phyloP scores from a whole-genome alignment of 2,797 vertebrate genomes.

The Gymnoscopelus microlampas region DNA sequence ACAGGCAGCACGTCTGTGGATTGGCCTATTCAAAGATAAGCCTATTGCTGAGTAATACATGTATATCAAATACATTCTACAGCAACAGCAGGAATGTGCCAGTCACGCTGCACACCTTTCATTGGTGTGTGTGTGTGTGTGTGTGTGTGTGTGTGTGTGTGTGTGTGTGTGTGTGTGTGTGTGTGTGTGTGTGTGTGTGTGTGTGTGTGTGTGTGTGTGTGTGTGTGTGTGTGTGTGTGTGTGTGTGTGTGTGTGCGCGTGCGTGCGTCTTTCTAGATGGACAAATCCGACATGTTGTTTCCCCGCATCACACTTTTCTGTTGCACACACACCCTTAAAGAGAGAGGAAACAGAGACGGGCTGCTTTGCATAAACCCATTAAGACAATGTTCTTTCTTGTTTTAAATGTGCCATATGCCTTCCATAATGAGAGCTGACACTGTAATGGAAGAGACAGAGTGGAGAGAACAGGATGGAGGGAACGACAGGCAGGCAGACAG shows the following conservation, averaged over 20 bases:
- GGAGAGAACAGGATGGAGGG: conserved; percentile 27
- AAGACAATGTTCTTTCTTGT: conserved; percentile 45
- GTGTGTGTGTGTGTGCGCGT: neutral
- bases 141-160: too few species aligned
- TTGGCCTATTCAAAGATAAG: too few species aligned
- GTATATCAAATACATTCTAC: too few species aligned
- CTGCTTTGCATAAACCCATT: conserved; percentile 51
- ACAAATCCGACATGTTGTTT: conserved; percentile 35
- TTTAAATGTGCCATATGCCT: conserved; percentile 59
- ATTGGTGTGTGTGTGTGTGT: too few species aligned
- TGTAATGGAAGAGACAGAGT: conserved; percentile 54
- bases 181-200: too few species aligned
- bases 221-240: too few species aligned
- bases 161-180: too few species aligned
- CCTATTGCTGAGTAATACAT: too few species aligned
- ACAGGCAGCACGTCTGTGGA: too few species aligned
- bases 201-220: too few species aligned
- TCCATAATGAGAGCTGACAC: conserved; percentile 71
- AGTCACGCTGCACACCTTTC: too few species aligned
- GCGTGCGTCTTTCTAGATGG: conserved; percentile 23
- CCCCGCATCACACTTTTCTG: conserved; percentile 8
- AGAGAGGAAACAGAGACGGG: conserved; percentile 24
- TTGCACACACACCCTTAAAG: conserved; percentile 9
- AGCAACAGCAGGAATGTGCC: too few species aligned
- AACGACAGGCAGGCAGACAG: neutral